Evolutionary conservation across 2,888 invertebrate species (phyloP).

Genomic region (Drepana falcataria): DNA sequence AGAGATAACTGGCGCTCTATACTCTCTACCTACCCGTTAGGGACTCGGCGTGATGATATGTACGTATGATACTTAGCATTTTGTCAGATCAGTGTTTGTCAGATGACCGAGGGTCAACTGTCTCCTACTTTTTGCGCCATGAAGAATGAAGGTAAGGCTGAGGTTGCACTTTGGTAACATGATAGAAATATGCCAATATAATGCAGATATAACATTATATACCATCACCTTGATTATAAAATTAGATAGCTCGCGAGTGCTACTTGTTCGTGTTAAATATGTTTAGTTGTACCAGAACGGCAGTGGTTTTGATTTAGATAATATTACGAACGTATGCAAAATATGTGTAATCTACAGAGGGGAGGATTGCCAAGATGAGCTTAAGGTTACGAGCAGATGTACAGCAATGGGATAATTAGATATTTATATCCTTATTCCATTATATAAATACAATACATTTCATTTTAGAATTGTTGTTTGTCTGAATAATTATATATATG

Average conservation of each 20-base stretch:
- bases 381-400: neutral
- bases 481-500: too few relatives aligned
- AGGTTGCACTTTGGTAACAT: slow-evolving; percentile 26
- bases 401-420: neutral
- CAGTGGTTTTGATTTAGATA: slow-evolving; percentile 1
- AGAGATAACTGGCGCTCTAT: too few relatives aligned
- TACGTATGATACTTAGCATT: too few relatives aligned
- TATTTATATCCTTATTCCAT: too few relatives aligned
- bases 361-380: neutral
- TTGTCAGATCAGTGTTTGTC: too few relatives aligned
- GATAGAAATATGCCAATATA: slow-evolving; percentile 51
- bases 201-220: slow-evolving; percentile 59
- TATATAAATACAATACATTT: too few relatives aligned
- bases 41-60: too few relatives aligned
- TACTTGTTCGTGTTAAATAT: slow-evolving; percentile 36
- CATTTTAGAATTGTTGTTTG: too few relatives aligned
- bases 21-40: too few relatives aligned
- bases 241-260: slow-evolving; percentile 44
- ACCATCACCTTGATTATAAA: slow-evolving; percentile 59
- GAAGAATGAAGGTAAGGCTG: neutral
- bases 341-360: neutral
- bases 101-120: too few relatives aligned
- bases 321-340: neutral
- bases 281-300: slow-evolving; percentile 28
- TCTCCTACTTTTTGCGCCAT: too few relatives aligned